Conservation (phyloP, 92 coral and sea anemone species). For the Palythoa caribaeorum region DNA sequence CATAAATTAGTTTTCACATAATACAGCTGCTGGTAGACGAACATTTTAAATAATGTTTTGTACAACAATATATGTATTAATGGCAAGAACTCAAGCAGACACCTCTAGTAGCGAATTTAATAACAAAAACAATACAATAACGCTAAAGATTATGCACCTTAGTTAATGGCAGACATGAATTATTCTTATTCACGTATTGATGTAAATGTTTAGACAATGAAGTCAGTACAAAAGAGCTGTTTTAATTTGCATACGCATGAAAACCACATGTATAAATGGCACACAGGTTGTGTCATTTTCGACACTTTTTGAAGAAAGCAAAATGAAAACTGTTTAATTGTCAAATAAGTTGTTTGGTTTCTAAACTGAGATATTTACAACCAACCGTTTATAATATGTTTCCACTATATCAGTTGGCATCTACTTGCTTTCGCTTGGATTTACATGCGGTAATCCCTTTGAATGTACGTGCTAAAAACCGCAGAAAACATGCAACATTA, state of each 20-base stretch:
- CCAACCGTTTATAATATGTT: too few species aligned
- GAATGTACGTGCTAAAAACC: too few species aligned
- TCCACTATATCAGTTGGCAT: too few species aligned
- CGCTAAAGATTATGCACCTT: neutral
- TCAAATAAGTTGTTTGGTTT: neutral
- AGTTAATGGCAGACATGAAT: neutral
- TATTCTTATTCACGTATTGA: neutral
- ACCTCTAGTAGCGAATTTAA: neutral
- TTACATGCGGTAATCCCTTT: too few species aligned
- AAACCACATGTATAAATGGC: too few species aligned
- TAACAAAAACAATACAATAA: neutral
- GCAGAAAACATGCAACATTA: too few species aligned
- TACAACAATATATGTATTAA: neutral
- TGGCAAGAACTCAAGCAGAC: neutral
- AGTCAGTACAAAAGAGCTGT: neutral
- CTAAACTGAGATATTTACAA: neutral
- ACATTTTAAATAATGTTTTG: neutral
- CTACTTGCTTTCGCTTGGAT: too few species aligned
- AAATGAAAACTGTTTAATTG: too few species aligned
- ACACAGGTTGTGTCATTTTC: neutral
- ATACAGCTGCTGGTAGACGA: neutral
- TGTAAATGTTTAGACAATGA: neutral
- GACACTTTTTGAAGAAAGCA: neutral
- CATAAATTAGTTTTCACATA: neutral
- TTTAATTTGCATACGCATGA: neutral